These are phyloP conservation scores for Rhorus exstirpatorius DNA, from an alignment of 2,888 invertebrate genomes.

Conservation along the genomic window DNA sequence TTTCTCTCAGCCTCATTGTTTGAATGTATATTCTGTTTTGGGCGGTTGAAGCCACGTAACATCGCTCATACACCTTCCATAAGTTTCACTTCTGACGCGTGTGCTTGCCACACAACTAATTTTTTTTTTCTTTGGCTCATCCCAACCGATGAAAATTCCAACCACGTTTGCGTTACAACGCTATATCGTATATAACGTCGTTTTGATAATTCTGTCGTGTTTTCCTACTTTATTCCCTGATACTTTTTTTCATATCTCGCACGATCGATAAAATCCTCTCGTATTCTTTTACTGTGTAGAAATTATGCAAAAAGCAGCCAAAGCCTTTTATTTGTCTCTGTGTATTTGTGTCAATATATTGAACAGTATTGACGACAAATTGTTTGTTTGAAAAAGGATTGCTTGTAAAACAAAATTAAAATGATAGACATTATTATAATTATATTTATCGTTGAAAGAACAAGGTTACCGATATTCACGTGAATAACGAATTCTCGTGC, in stretches of 20 bases:
- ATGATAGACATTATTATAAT: too few relatives aligned
- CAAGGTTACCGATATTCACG: too few relatives aligned
- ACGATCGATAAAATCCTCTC: constrained; percentile 8
- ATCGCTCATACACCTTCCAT: too few relatives aligned
- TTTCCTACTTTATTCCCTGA: constrained; percentile 45
- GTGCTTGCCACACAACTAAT: constrained; percentile 55
- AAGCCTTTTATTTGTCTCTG: background rate
- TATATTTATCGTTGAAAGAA: too few relatives aligned
- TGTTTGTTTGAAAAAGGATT: background rate
- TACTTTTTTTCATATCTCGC: background rate
- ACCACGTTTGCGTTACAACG: constrained; percentile 54
- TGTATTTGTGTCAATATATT: constrained; percentile 18
- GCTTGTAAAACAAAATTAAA: too few relatives aligned
- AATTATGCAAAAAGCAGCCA: background rate
- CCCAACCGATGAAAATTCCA: constrained; percentile 55
- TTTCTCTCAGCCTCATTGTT: too few relatives aligned
- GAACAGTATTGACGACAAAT: background rate
- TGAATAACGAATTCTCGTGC: too few relatives aligned
- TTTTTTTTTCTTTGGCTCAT: constrained; percentile 37
- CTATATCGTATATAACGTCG: constrained; percentile 33
- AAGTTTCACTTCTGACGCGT: too few relatives aligned
- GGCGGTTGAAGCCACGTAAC: too few relatives aligned
- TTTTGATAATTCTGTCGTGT: constrained; percentile 57
- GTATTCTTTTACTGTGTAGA: constrained; percentile 16
- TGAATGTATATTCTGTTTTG: too few relatives aligned